Evolutionary conservation across 2,888 invertebrate genomes (phyloP).

Genomic region (Sinopyrophorus schimmeli): DNA sequence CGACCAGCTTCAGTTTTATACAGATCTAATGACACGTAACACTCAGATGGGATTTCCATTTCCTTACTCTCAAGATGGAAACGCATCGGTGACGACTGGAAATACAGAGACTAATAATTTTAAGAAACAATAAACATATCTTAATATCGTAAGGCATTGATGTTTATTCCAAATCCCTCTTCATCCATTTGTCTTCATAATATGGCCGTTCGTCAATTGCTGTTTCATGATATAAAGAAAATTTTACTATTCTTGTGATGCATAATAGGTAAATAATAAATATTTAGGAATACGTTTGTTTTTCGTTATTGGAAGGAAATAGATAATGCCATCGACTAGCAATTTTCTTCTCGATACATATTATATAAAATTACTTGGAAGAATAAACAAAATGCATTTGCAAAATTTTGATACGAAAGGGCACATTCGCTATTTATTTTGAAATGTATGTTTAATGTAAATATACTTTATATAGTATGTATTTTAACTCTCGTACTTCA

Average conservation of each 20-base stretch:
- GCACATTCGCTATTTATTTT: no score
- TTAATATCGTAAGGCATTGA: constrained; percentile 11
- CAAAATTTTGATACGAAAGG: no score
- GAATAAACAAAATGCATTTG: no score
- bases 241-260: neutral
- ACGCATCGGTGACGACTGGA: constrained; percentile 36
- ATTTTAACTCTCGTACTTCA: neutral
- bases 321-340: no score
- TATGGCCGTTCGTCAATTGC: constrained; percentile 13
- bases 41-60: constrained; percentile 46
- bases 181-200: constrained; percentile 7
- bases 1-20: constrained; percentile 59
- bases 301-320: neutral
- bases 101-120: constrained; percentile 15
- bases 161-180: constrained; percentile 13
- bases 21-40: constrained; percentile 57
- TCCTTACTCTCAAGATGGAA: constrained; percentile 47
- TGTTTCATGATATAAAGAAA: constrained; percentile 6
- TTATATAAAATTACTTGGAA: no score
- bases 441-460: no score
- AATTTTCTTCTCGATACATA: no score
- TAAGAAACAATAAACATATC: constrained; percentile 30
- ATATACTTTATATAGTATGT: neutral
- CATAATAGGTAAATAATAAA: neutral
- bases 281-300: neutral